phyloP scores from a whole-genome alignment of 2,113 vertebrate genomes.

The Laticauda laticaudata region DNA sequence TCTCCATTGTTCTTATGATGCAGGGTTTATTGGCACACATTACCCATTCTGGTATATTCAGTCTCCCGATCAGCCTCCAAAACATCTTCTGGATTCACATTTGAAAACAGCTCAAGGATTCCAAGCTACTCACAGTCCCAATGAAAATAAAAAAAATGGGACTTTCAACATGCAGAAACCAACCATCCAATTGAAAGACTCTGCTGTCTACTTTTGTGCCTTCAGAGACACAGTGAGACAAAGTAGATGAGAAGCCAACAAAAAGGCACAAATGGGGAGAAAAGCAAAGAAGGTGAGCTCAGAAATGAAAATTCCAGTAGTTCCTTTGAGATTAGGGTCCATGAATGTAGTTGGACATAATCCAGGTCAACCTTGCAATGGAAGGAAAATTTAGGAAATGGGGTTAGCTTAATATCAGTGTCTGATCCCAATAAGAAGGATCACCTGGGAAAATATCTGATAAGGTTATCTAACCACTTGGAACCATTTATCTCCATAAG shows the following conservation, averaged over 20 bases:
- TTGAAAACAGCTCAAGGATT: not conserved
- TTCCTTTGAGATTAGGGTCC: not conserved
- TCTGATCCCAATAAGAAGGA: too few relatives aligned
- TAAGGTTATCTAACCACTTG: too few relatives aligned
- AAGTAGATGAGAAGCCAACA: not conserved
- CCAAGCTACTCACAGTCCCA: not conserved
- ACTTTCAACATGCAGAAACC: not conserved
- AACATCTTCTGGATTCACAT: not conserved
- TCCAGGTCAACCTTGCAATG: too few relatives aligned
- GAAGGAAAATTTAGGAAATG: not conserved
- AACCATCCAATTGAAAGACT: not conserved
- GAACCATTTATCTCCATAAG: too few relatives aligned
- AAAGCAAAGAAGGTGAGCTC: not conserved
- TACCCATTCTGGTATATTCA: not conserved
- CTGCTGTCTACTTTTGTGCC: not conserved
- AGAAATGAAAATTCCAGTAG: not conserved
- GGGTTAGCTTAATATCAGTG: too few relatives aligned
- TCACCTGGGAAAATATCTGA: too few relatives aligned
- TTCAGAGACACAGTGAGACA: not conserved
- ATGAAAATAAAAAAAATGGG: accelerated
- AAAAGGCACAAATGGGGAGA: not conserved
- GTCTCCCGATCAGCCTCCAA: not conserved
- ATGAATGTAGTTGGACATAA: not conserved
- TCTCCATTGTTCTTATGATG: constrained; percentile 22
- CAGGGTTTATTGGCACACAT: accelerated